Conservation (phyloP, 2,797 vertebrate species). For the Allobates femoralis region DNA sequence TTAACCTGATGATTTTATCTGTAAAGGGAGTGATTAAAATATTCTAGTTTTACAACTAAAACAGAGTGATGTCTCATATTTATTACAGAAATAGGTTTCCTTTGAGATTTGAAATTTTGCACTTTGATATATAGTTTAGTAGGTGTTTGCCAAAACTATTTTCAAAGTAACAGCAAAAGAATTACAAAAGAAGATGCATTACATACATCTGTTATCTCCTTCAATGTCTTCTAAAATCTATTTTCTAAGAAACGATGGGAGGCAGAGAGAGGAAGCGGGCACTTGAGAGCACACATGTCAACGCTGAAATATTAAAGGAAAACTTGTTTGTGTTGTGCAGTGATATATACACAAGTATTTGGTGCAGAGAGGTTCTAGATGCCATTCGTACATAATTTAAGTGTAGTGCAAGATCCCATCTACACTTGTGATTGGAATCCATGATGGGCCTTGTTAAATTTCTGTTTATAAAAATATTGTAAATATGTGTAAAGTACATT, state of each 20-base stretch:
- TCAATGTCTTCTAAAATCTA: conserved; percentile 41
- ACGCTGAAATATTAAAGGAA: conserved; percentile 40
- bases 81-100: conserved; percentile 28
- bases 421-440: conserved; percentile 8
- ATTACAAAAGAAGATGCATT: conserved; percentile 47
- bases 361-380: conserved; percentile 6
- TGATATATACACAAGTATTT: conserved; percentile 19
- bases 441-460: background rate
- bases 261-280: conserved; percentile 36
- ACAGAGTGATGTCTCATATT: conserved; percentile 9
- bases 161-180: conserved; percentile 37
- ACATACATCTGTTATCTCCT: conserved; percentile 45
- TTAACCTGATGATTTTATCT: background rate
- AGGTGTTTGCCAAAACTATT: conserved; percentile 43
- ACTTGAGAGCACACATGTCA: conserved; percentile 34
- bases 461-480: background rate
- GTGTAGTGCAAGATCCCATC: background rate
- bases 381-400: conserved; percentile 38
- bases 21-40: background rate
- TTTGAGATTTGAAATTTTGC: background rate
- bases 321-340: conserved; percentile 26
- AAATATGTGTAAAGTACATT: background rate
- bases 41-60: conserved; percentile 17
- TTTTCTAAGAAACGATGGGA: conserved; percentile 25
- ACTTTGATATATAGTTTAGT: conserved; percentile 39